Evolutionary conservation across 2,888 invertebrate genomes (phyloP), one percentile per base, ranked within the genome.

Genomic region (Notocelia uddmanniana): DNA sequence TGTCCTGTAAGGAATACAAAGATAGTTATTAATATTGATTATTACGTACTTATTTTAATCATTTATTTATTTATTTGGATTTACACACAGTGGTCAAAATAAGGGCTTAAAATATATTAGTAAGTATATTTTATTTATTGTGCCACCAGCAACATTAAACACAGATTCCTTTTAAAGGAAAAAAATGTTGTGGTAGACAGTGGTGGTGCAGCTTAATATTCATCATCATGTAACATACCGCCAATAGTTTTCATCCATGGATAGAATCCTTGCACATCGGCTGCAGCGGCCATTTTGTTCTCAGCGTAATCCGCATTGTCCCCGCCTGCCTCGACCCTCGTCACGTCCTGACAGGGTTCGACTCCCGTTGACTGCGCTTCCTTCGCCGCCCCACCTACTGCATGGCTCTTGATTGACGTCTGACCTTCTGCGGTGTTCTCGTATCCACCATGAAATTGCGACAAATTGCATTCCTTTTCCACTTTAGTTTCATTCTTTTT

Each of bases 201-300:
- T n/a, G n/a, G n/a, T n/a, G n/a, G n/a, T n/a, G n/a, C n/a, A n/a
- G n/a, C n/a, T n/a, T n/a, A n/a, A n/a, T n/a, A n/a, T n/a, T 31
- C 31, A 68, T 68, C 57, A 55, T 48, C 73, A 78, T 19, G 13
- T 1, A 75, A 80, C 83, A 75, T 89, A 94, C 94, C 92, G 80
- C 87, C 86, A 67, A 89, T 83, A 77, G 89, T 91, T 78, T 95
- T 95, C 95, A 95, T 95, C 95, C 95, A 95, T 0, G 95, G 95
- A 82, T 94, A 94, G 78, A 86, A 89, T 74, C 84, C 87, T 81
- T 89, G 89, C 76, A 83, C 84, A 80, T 90, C 90, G 76, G 89
- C 76, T 74, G 83, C 79, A 83, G 88, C 87, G 80, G 91, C 92
- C 91, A 91, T 90, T 83, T 91, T 92, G 89, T 86, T 89, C 76